These are phyloP conservation scores for Hemistola chrysoprasaria DNA, from an alignment of 2,888 invertebrate genomes.

Conservation along the genomic window DNA sequence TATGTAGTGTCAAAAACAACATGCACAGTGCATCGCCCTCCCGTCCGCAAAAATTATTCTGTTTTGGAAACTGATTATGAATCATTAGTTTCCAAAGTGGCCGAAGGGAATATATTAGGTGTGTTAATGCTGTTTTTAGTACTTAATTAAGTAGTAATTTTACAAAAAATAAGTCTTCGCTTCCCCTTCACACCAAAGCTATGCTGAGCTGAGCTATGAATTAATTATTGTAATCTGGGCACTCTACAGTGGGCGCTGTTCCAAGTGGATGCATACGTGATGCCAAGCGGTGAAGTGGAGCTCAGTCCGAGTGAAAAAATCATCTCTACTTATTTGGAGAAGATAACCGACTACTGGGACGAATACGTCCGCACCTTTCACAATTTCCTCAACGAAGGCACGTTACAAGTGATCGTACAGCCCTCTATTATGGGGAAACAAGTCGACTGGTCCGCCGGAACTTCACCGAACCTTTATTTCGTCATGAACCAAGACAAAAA, in stretches of 20 bases:
- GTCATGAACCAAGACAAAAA: constrained; percentile 86
- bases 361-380: constrained; percentile 86
- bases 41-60: too few species aligned
- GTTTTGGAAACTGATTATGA: too few species aligned
- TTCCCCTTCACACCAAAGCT: too few species aligned
- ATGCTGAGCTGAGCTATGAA: too few species aligned
- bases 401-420: constrained; percentile 88
- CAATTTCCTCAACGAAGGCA: constrained; percentile 87
- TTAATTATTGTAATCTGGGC: too few species aligned
- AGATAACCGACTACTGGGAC: constrained; percentile 85
- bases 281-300: constrained; percentile 57
- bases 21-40: too few species aligned
- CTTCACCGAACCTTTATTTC: constrained; percentile 86
- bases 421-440: constrained; percentile 92
- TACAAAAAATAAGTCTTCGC: too few species aligned
- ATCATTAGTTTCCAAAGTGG: too few species aligned
- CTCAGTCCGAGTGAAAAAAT: constrained; percentile 85
- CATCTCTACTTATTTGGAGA: constrained; percentile 80
- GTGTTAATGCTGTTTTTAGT: too few species aligned
- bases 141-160: too few species aligned
- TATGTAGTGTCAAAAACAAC: too few species aligned
- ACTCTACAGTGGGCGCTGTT: constrained; percentile 83
- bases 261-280: constrained; percentile 80
- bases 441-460: constrained; percentile 89
- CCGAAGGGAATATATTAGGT: too few species aligned